These are phyloP conservation scores for Lordiphosa collinella DNA, from an alignment of 1,140 invertebrate species.

Conservation along the genomic window DNA sequence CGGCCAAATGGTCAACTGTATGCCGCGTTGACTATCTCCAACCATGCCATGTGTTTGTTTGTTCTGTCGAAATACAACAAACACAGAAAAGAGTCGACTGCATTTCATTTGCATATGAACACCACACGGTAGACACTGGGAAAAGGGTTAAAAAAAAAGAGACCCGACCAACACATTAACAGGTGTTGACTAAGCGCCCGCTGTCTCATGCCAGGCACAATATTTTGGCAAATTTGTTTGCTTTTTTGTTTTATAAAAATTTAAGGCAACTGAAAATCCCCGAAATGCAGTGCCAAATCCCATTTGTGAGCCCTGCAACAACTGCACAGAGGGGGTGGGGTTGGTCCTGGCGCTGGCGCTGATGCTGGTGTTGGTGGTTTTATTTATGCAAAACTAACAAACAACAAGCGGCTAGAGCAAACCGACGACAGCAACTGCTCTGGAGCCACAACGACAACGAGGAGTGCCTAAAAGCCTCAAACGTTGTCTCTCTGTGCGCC, in stretches of 20 bases:
- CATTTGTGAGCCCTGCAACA: slow-evolving; percentile 49
- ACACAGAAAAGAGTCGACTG: slow-evolving; percentile 26
- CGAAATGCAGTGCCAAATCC: slow-evolving; percentile 64
- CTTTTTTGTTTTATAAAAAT: slow-evolving; percentile 68
- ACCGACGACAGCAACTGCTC: slow-evolving; percentile 18
- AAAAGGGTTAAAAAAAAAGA: slow-evolving; percentile 24
- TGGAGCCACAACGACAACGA: slow-evolving; percentile 17
- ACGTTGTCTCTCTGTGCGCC: slow-evolving; percentile 40
- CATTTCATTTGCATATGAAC: slow-evolving; percentile 69
- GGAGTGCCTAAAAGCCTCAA: slow-evolving; percentile 55
- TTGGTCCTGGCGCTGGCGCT: background rate
- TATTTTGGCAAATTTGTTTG: slow-evolving; percentile 59
- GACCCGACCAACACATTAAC: slow-evolving; percentile 56
- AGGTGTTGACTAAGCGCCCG: slow-evolving; percentile 70
- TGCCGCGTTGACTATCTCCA: slow-evolving; percentile 50
- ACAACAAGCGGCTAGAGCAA: slow-evolving; percentile 36
- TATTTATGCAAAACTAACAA: slow-evolving; percentile 78
- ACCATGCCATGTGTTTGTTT: slow-evolving; percentile 44
- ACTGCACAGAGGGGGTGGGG: slow-evolving; percentile 16
- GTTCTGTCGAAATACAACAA: slow-evolving; percentile 49
- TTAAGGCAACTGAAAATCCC: slow-evolving; percentile 59
- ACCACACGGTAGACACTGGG: slow-evolving; percentile 7
- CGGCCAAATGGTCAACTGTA: slow-evolving; percentile 21
- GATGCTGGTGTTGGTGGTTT: slow-evolving; percentile 15
- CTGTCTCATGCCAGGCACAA: slow-evolving; percentile 16